Percentiles rank a stretch among this genome's conserved stretches.
Conservation (phyloP, 1,140 invertebrate species). For the Lasioglossum albipes region DNA sequence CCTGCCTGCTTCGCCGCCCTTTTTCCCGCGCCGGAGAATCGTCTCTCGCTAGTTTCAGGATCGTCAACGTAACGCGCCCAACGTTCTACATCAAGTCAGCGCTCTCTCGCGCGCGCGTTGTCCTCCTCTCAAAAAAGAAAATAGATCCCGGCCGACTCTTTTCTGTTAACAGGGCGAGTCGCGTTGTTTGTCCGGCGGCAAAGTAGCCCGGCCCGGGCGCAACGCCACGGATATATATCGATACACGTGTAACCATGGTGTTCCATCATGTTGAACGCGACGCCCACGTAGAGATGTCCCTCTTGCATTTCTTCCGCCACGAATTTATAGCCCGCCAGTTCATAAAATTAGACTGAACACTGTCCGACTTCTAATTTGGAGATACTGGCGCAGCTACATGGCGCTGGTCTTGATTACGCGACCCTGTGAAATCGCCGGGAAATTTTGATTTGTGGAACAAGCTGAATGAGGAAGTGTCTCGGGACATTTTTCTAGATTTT, state of each 20-base stretch:
- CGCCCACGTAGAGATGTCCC: background rate
- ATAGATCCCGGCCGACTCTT: slow-evolving; percentile 20
- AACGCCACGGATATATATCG: slow-evolving; percentile 21
- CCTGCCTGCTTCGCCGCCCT: slow-evolving; percentile 30
- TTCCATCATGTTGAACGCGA: background rate
- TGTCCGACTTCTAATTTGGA: background rate
- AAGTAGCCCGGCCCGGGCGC: slow-evolving; percentile 29
- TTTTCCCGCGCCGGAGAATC: slow-evolving; percentile 52
- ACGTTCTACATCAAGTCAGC: slow-evolving; percentile 32
- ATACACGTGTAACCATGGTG: slow-evolving; percentile 28
- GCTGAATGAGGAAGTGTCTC: too few relatives aligned
- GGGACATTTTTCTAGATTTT: too few relatives aligned
- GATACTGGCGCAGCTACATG: background rate
- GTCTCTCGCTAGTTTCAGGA: slow-evolving; percentile 50
- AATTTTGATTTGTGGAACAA: too few relatives aligned
- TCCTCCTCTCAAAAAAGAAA: slow-evolving; percentile 11
- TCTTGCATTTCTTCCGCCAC: background rate
- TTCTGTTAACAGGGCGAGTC: slow-evolving; percentile 22
- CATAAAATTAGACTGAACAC: background rate
- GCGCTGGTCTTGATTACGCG: too few relatives aligned
- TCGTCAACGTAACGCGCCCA: slow-evolving; percentile 47
- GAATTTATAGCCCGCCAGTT: background rate
- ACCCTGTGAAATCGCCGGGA: too few relatives aligned
- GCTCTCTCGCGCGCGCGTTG: background rate
- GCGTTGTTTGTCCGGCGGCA: slow-evolving; percentile 33